Percentiles rank a stretch among this genome's conserved stretches.
phyloP scores from a whole-genome alignment of 2,797 vertebrate species.

The Cossypha caffra region DNA sequence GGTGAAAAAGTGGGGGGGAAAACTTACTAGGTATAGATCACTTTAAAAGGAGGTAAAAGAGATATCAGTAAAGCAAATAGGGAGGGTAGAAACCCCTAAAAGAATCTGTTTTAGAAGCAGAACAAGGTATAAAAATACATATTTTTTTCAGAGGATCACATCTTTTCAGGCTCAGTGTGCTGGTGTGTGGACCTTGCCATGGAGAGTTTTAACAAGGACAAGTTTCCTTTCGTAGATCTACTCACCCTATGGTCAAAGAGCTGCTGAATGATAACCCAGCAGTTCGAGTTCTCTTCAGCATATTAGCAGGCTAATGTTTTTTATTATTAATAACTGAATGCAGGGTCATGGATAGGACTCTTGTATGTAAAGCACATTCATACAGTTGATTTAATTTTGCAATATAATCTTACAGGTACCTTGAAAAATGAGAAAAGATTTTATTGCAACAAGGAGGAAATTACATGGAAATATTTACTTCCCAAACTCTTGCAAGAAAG shows the following conservation, averaged over 20 bases:
- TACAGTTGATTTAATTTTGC: neutral
- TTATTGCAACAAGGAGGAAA: neutral
- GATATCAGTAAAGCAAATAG: neutral
- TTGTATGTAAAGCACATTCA: fast-evolving
- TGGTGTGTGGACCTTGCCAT: fast-evolving
- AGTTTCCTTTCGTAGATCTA: neutral
- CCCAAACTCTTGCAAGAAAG: neutral
- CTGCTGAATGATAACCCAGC: neutral
- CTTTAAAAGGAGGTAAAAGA: neutral
- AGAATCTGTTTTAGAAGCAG: neutral
- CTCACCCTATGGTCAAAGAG: fast-evolving
- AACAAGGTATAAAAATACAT: fast-evolving
- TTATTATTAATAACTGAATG: neutral
- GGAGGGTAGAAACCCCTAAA: neutral
- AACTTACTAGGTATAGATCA: neutral
- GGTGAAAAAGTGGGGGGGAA: neutral
- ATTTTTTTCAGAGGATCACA: neutral
- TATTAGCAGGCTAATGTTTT: neutral
- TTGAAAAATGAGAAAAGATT: neutral
- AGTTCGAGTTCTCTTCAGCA: neutral
- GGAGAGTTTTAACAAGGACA: neutral
- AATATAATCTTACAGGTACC: neutral
- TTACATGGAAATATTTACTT: neutral
- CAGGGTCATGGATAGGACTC: neutral
- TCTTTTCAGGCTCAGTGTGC: neutral